Evolutionary conservation across 37 sponge, comb jelly and placozoan species (phyloP).

Genomic region (Spongia lamella): DNA sequence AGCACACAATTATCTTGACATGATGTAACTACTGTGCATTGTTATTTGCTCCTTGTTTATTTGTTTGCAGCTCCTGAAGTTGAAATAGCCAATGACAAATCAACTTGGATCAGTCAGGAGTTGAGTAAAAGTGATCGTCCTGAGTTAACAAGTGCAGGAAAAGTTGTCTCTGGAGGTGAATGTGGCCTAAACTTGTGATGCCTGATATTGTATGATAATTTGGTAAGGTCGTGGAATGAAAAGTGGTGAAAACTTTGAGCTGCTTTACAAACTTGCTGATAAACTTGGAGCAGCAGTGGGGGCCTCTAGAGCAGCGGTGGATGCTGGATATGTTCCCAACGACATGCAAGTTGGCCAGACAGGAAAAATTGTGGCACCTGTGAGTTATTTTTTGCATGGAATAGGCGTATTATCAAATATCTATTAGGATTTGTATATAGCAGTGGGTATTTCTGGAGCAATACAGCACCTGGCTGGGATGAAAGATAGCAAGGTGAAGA

Average conservation of each 20-base stretch:
- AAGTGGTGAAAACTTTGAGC: slow-evolving; percentile 96
- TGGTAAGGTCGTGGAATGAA: slow-evolving; percentile 92
- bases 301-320: slow-evolving; percentile 98
- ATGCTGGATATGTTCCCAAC: slow-evolving; percentile 97
- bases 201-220: background rate
- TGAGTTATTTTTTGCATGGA: slow-evolving; percentile 19
- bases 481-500: slow-evolving; percentile 97
- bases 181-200: background rate
- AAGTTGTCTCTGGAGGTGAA: slow-evolving; percentile 94
- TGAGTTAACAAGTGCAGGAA: slow-evolving; percentile 85
- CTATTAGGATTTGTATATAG: slow-evolving; percentile 95
- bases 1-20: background rate
- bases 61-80: slow-evolving; percentile 18
- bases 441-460: slow-evolving; percentile 99
- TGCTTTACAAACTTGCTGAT: slow-evolving; percentile 95
- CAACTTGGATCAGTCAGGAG: slow-evolving; percentile 79
- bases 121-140: slow-evolving; percentile 92
- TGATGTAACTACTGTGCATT: background rate
- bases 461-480: slow-evolving; percentile 99
- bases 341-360: slow-evolving; percentile 99
- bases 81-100: slow-evolving; percentile 17
- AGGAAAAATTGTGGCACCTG: slow-evolving; percentile 99
- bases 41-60: background rate
- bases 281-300: slow-evolving; percentile 98
- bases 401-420: background rate